Conservation (phyloP, 2,888 invertebrate species). For the Hirtodrosophila histrioides region DNA sequence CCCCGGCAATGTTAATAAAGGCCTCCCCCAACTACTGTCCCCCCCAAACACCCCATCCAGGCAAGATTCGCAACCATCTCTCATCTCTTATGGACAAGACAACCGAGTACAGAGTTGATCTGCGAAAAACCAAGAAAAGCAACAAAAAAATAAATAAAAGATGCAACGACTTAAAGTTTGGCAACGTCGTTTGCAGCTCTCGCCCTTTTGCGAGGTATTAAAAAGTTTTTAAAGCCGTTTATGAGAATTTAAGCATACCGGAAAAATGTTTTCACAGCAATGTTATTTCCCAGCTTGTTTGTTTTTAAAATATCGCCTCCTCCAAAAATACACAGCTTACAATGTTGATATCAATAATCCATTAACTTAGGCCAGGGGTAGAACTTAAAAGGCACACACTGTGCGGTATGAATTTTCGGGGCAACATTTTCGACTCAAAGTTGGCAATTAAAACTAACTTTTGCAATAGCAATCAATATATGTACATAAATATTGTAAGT, state of each 20-base stretch:
- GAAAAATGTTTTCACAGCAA: slow-evolving; percentile 33
- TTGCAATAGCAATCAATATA: too few relatives aligned
- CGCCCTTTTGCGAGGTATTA: slow-evolving; percentile 43
- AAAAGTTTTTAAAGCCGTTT: slow-evolving; percentile 68
- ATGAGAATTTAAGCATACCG: slow-evolving; percentile 54
- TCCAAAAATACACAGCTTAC: slow-evolving; percentile 47
- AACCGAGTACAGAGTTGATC: slow-evolving; percentile 55
- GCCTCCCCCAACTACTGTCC: slow-evolving; percentile 15
- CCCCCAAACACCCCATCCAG: not conserved
- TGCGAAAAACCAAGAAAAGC: slow-evolving; percentile 37
- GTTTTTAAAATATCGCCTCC: slow-evolving; percentile 18
- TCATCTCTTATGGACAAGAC: slow-evolving; percentile 24
- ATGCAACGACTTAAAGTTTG: slow-evolving; percentile 45
- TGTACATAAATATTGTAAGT: too few relatives aligned
- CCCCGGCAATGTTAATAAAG: slow-evolving; percentile 73
- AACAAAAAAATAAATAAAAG: slow-evolving; percentile 10
- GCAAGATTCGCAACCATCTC: not conserved
- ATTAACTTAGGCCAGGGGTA: slow-evolving; percentile 39
- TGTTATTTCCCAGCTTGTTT: slow-evolving; percentile 41
- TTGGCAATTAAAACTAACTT: too few relatives aligned
- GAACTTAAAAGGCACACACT: not conserved
- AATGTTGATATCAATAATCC: slow-evolving; percentile 71
- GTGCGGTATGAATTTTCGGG: too few relatives aligned
- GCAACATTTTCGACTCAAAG: too few relatives aligned
- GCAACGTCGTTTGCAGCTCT: slow-evolving; percentile 6